Evolutionary conservation across 2,888 invertebrate genomes (phyloP), one percentile per base, ranked within the genome.

Genomic region (Platycheirus albimanus): DNA sequence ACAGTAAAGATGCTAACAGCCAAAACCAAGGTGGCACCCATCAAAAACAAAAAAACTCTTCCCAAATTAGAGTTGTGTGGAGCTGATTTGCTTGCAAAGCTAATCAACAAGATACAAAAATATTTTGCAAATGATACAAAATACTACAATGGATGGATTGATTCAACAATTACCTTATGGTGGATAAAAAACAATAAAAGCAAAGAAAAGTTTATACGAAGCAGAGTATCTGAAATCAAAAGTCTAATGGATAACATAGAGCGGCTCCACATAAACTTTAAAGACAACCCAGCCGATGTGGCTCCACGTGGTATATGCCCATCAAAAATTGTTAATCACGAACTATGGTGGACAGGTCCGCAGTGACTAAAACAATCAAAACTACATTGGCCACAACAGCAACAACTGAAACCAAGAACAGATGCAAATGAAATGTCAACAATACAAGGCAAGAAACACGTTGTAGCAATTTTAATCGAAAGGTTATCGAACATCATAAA

Each of bases 341-440:
- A n/a, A n/a, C n/a, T n/a, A n/a, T n/a, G n/a, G n/a, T n/a, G n/a
- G n/a, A n/a, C n/a, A n/a, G n/a, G n/a, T n/a, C n/a, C n/a, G n/a
- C n/a, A n/a, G n/a, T n/a, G n/a, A n/a, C n/a, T n/a, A n/a, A n/a
- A n/a, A n/a, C n/a, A n/a, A n/a, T n/a, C n/a, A n/a, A n/a, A n/a
- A n/a, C n/a, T 2, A 8, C 13, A 52, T 24, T 15, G 24, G 30
- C 86, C 85, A 85, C 85, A 38, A 66, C 43, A 43, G 15, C 43
- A 43, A 15, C 43, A 43, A 24, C 28, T 51, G 24, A 11, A n/a
- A n/a, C n/a, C n/a, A n/a, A n/a, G n/a, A n/a, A n/a, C n/a, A n/a
- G n/a, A n/a, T n/a, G n/a, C n/a, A 17, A 43, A 8, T 17, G 17
- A 6, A 6, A 17, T 43, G 43, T 43, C 43, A 43, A 43, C 43